Evolutionary conservation across 2,113 vertebrate species (phyloP).

Genomic region (Suricata suricatta): DNA sequence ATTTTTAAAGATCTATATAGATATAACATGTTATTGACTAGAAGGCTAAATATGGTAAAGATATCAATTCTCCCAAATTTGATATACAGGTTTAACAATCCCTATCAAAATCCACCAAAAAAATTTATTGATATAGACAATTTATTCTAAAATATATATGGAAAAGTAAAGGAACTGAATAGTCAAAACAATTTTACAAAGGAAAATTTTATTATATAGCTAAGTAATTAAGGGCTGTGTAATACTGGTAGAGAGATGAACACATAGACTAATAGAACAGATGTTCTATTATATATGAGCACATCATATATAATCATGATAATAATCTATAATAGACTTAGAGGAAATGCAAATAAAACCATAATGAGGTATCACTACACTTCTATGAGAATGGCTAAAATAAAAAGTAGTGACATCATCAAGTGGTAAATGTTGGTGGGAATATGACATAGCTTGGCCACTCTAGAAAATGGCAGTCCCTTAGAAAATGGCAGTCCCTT

Average conservation of each 20-base stretch:
- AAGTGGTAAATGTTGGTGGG: background rate
- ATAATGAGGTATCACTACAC: background rate
- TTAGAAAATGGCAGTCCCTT: background rate
- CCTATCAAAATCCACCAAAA: background rate
- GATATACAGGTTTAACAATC: background rate
- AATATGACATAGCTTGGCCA: background rate
- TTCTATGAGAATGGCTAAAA: background rate
- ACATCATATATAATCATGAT: background rate
- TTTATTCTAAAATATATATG: background rate
- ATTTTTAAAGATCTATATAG: background rate
- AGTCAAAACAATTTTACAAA: background rate
- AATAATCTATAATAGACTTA: background rate
- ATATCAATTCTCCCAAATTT: background rate
- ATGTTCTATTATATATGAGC: too few relatives aligned
- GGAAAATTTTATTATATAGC: background rate
- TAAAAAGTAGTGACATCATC: background rate
- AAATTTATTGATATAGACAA: background rate
- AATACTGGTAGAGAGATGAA: background rate
- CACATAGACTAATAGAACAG: background rate
- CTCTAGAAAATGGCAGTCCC: background rate
- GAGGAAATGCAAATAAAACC: background rate
- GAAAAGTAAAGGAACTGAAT: background rate
- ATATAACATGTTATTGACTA: background rate
- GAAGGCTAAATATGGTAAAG: background rate
- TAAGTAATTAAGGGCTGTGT: background rate